Base-by-base conservation (phyloP, 2,797 vertebrate species). In the Nannoperca obscura region DNA sequence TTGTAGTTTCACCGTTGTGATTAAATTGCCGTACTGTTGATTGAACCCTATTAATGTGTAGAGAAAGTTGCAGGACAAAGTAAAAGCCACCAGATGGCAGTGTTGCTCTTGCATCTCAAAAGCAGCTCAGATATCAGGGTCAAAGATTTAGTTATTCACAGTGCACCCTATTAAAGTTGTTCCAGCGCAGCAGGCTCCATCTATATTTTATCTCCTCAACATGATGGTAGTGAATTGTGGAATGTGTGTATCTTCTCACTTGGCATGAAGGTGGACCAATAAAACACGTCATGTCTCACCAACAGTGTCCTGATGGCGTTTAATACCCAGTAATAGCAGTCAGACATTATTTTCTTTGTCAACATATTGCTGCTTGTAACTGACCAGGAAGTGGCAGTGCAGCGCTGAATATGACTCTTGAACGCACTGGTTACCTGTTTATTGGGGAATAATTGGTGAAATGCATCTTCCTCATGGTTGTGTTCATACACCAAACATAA, bases 11-110 rank as follows among this genome's bases (percentile, higher is more conserved):
- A 57, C 12, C 36, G 34, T 22, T 11, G 3, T 22, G 22, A 19
- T 57, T 20, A 34, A 46, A 62, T 19, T 15, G 47, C 19, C 60
- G 19, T 14, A 49, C 70, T 53, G 53, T 3, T 3, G 3, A 59
- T 7, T 46, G 32, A 80, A 44, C 27, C 19, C 3, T 30, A 4
- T 8, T 5, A 8, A 15, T 22, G 4, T 14, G n/a, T 27, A 6
- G 50, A 34, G 7, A 10, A 30, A 62, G 20, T 4, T 68, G 84
- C 80, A 86, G 9, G 81, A 12, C 46, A 42, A 15, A 30, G 13
- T 27, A 6, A 36, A 5, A 2, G 24, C 80, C 93, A 89, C 87
- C 80, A 86, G 94, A 84, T 94, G 92, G 93, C 94, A 93, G 72
- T 93, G 81, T 91, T 89, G 89, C 61, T 83, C 88, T 69, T 82